Evolutionary conservation across 1,140 invertebrate genomes (phyloP), one percentile per base, ranked within the genome.

Genomic region (Conopomorpha cramerella): DNA sequence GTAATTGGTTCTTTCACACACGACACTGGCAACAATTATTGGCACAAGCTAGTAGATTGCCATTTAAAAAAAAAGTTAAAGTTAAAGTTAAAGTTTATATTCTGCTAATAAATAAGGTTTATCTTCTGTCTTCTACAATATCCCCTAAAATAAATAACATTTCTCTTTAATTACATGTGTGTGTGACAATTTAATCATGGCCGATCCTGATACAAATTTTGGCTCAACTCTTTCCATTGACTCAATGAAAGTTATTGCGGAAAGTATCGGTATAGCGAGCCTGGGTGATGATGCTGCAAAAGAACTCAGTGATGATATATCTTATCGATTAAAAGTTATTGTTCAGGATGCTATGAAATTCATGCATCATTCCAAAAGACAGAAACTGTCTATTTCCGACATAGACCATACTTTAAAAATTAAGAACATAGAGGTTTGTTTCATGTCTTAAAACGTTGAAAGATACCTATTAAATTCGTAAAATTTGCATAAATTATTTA

Each of bases 311-410:
- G 94, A 98, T 58, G 93, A 97, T 80, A 87, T 93, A 26, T 93
- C 92, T 17, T 96, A 90, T 55, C 85, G 91, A 43, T 59, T 97
- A 1, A 96, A 96, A 80, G 81, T 87, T 30, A 86, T 96, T 26
- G 82, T 96, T 15, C 93, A 96, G 84, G 94, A 98, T 85, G 88
- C 93, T 27, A 84, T 87, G 19, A 98, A 98, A 64, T 96, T 96
- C 57, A 95, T 94, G 90, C 82, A 89, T 38, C 92, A 96, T 74
- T 86, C 91, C 0, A 96, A 95, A 77, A 80, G 94, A 36, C 85
- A 85, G 49, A 92, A 89, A 58, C 72, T 98, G n/a, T 82, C 86
- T 1, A 85, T 89, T 3, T 74, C 81, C 37, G 96, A 98, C 64
- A 85, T 98, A 49, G 95, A 98, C 72, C 78, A 92, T 78, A 85